Percentiles rank a stretch among this genome's conserved stretches.
phyloP scores from a whole-genome alignment of 92 coral and sea anemone species.

The Umimayanthus kanabou region DNA sequence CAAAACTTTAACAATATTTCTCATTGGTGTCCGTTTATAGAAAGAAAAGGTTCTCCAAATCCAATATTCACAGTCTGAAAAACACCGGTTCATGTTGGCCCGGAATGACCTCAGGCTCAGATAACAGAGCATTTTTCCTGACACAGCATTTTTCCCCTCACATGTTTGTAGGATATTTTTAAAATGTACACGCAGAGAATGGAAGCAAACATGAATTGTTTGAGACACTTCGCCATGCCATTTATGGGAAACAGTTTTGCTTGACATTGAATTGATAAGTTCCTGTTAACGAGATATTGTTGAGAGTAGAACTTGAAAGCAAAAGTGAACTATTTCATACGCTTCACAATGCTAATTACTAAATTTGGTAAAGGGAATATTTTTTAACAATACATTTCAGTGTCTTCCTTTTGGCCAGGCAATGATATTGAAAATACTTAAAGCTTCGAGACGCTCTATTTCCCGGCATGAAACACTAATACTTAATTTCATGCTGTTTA shows the following conservation, averaged over 20 bases:
- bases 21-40: no score
- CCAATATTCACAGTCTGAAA: no score
- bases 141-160: not conserved
- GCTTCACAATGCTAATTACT: not conserved
- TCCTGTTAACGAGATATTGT: not conserved
- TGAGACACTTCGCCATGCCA: not conserved
- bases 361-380: not conserved
- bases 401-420: not conserved
- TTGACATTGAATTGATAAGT: not conserved
- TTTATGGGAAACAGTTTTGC: not conserved
- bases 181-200: no score
- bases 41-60: no score
- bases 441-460: not conserved
- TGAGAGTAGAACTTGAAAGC: not conserved
- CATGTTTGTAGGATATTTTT: not conserved
- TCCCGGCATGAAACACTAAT: not conserved
- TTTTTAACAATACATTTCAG: no score
- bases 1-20: no score
- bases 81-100: no score
- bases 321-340: not conserved
- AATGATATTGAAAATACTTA: no score
- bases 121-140: no score
- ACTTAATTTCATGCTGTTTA: not conserved
- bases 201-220: not conserved
- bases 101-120: no score